Base-by-base conservation (phyloP, 2,888 invertebrate genomes). In the Gonocerus acuteangulatus region DNA sequence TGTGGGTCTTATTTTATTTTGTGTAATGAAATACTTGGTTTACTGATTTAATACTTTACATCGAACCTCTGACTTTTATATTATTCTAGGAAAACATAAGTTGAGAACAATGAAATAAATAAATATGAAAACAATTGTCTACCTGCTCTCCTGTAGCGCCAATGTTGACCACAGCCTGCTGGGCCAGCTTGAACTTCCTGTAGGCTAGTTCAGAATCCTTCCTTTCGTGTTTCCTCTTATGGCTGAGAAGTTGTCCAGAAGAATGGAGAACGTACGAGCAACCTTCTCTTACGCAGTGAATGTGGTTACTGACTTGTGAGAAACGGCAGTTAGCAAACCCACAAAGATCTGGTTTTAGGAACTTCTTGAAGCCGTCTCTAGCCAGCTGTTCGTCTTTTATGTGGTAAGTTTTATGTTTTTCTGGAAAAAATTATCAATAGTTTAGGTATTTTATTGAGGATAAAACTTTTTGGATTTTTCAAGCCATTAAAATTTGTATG, bases 341-440 rank as follows among this genome's bases (percentile, higher is more conserved):
- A 70, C 97, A 97, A 1, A 84, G 82, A 72, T 97, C 96, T 69
- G 93, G 93, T 75, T 97, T 97, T 85, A 96, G 90, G 76, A 95
- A 97, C 75, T 97, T 97, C 76, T 95, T 96, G 79, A 97, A 97
- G 16, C 96, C 96, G 73, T 97, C 96, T 66, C 91, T 84, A 42
- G 90, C 88, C 48, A 97, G 78, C 67, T 95, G 93, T 73, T 95
- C 94, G 76, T 97, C 96, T 76, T 95, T 95, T 72, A 95, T 89
- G 76, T 97, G 97, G 73, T 96, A 96, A 1, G 94, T 89, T 76
- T 96, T 97, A 80, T 97, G 97, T 77, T 97, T 97, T 77, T 97
- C 96, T 95, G 79, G 16, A 77, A 77, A 59, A 22, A 34, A 57
- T 32, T 48, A 36, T 19, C 19, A n/a, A 51, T 34, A 18, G 15